phyloP scores from a whole-genome alignment of 2,797 vertebrate genomes.

The Aotus griseimembra region DNA sequence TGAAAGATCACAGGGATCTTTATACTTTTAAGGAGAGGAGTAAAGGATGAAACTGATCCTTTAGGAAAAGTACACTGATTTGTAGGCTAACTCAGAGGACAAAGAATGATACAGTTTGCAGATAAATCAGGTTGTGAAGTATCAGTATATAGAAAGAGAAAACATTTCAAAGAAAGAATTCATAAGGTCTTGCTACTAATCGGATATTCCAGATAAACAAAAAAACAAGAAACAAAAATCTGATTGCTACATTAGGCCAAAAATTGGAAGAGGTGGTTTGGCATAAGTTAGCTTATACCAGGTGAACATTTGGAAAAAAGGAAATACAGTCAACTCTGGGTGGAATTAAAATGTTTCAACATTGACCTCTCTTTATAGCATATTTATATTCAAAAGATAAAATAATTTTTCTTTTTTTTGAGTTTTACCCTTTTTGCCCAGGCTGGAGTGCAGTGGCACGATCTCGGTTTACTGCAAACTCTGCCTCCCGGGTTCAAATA shows the following conservation, averaged over 20 bases:
- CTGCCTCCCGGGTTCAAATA: no score
- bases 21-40: slow-evolving; percentile 7
- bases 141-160: neutral
- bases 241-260: neutral
- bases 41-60: slow-evolving; percentile 15
- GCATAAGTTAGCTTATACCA: neutral
- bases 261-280: neutral
- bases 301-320: neutral
- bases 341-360: slow-evolving; percentile 43
- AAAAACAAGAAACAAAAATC: slow-evolving; percentile 32
- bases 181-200: neutral
- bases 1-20: neutral
- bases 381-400: slow-evolving; percentile 6
- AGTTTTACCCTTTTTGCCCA: no score
- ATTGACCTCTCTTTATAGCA: neutral
- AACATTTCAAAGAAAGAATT: neutral
- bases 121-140: neutral
- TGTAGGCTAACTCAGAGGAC: neutral
- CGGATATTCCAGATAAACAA: neutral
- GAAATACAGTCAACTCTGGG: neutral
- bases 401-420: neutral
- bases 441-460: no score
- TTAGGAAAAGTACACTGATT: neutral
- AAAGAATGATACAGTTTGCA: neutral
- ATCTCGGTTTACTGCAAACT: no score